Conservation (phyloP, 2,797 vertebrate genomes). For the Sebastes taczanowskii region DNA sequence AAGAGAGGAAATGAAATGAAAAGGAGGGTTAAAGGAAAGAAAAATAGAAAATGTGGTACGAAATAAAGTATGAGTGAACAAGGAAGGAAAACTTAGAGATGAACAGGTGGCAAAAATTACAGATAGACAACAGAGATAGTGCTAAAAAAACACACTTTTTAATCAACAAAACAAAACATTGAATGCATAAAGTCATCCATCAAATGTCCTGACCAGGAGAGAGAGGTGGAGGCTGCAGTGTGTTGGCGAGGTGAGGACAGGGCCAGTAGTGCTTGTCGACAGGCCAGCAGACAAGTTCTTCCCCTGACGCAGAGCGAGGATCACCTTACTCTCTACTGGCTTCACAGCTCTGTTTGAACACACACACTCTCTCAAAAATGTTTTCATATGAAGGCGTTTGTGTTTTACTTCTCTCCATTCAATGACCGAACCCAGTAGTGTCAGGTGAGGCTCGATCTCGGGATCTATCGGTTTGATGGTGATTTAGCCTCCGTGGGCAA, state of each 20-base stretch:
- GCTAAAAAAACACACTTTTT: neutral
- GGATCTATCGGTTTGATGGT: neutral
- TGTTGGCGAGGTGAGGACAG: constrained; percentile 53
- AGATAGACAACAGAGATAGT: neutral
- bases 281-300: constrained; percentile 53
- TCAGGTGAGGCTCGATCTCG: neutral
- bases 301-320: constrained; percentile 62
- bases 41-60: neutral
- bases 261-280: constrained; percentile 51
- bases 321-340: constrained; percentile 63
- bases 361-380: constrained; percentile 4
- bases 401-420: neutral
- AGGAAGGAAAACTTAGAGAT: neutral
- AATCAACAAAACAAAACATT: too few relatives aligned
- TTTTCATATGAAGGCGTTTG: constrained; percentile 8
- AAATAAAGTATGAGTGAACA: neutral
- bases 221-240: constrained; percentile 21
- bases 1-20: neutral
- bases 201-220: neutral
- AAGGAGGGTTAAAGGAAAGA: neutral
- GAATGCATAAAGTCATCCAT: constrained; percentile 1
- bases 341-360: constrained; percentile 55
- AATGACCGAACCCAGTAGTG: neutral
- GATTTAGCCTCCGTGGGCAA: neutral
- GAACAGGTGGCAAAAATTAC: neutral